Evolutionary conservation across 53 echinoderm and acorn worm genomes (phyloP).

Genomic region (Luidia sarsii): DNA sequence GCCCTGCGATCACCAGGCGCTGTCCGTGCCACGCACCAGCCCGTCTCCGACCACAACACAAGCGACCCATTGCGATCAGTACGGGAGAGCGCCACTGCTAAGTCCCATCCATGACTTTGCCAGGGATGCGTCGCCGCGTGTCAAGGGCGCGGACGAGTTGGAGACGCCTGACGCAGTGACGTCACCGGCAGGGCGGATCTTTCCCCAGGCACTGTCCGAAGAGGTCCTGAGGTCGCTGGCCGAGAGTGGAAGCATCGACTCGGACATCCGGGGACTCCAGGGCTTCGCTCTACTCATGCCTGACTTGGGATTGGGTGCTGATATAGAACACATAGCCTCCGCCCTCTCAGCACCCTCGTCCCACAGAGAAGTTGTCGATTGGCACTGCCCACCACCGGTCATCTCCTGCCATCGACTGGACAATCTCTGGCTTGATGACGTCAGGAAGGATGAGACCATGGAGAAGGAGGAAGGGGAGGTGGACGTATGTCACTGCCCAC

Average conservation of each 20-base stretch:
- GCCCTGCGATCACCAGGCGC: neutral
- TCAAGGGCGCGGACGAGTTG: neutral
- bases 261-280: constrained; percentile 21
- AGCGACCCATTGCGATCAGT: neutral
- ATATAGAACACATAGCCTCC: neutral
- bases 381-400: no score
- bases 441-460: neutral
- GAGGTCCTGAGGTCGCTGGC: constrained; percentile 18
- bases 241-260: constrained; percentile 31
- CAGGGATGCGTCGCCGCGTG: neutral
- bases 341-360: neutral
- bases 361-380: neutral
- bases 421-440: neutral
- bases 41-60: neutral
- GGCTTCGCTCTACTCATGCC: constrained; percentile 48
- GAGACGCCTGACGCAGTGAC: neutral
- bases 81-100: constrained; percentile 21
- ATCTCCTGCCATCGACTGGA: constrained; percentile 34
- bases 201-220: constrained; percentile 14
- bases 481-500: neutral
- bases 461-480: neutral
- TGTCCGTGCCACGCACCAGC: neutral
- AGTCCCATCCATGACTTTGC: constrained; percentile 26
- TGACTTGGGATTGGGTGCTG: neutral
- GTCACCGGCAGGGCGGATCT: neutral